Evolutionary conservation across 2,113 vertebrate species (phyloP).

Genomic region (Aegithalos caudatus): DNA sequence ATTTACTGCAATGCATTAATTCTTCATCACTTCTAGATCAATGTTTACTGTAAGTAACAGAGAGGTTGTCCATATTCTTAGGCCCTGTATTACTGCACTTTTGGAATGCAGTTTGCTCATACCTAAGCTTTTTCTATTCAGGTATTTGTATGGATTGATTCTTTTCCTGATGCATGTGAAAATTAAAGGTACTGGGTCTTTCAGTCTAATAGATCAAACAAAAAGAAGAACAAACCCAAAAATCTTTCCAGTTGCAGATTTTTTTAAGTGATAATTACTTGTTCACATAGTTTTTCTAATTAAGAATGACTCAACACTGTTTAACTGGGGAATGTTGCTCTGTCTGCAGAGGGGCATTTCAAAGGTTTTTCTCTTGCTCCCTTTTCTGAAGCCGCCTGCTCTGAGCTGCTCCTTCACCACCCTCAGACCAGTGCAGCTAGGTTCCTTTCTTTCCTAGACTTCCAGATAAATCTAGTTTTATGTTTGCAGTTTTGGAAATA

Average conservation of each 20-base stretch:
- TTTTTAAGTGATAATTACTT: neutral
- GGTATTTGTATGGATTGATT: neutral
- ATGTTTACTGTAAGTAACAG: neutral
- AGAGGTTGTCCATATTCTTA: neutral
- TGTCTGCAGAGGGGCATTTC: neutral
- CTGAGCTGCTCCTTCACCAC: neutral
- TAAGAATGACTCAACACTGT: neutral
- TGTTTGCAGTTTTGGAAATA: neutral
- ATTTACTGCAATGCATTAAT: neutral
- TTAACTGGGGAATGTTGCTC: neutral
- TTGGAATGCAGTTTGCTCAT: neutral
- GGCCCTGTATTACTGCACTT: neutral
- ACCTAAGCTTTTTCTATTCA: neutral
- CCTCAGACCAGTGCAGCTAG: neutral
- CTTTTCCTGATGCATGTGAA: neutral
- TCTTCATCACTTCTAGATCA: neutral
- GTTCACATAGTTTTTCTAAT: neutral
- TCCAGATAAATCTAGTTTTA: neutral
- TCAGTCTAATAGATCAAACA: neutral
- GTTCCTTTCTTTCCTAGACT: neutral
- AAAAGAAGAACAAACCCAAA: neutral
- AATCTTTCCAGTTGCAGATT: neutral
- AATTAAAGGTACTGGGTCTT: neutral
- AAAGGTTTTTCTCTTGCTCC: neutral
- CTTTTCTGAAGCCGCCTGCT: neutral